Evolutionary conservation across 2,797 vertebrate genomes (phyloP).

Genomic region (Dipus sagitta): DNA sequence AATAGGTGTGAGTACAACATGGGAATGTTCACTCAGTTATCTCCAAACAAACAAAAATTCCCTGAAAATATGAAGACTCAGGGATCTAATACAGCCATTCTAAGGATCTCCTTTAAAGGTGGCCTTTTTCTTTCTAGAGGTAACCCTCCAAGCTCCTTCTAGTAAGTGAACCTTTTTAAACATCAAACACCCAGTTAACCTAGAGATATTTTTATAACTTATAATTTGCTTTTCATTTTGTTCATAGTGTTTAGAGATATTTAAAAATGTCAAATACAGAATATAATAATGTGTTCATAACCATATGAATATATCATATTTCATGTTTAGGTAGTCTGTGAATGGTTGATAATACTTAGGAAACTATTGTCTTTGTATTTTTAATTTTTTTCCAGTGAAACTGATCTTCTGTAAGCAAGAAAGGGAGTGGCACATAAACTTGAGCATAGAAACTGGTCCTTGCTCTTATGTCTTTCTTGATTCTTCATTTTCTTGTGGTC

Average conservation of each 20-base stretch:
- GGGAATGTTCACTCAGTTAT: neutral
- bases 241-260: neutral
- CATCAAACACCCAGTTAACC: neutral
- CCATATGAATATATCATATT: neutral
- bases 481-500: neutral
- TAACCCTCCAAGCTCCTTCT: neutral
- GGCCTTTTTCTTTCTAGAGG: neutral
- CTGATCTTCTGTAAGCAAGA: neutral
- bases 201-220: neutral
- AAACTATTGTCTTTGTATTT: neutral
- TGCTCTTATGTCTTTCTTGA: neutral
- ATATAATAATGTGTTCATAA: neutral
- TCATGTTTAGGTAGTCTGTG: neutral
- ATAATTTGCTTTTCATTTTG: conserved; percentile 42
- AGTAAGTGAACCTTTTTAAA: neutral
- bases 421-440: neutral
- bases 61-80: neutral
- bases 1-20: neutral
- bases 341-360: neutral
- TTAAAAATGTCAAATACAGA: neutral
- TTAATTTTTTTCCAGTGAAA: conserved; percentile 40
- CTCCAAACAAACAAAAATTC: neutral
- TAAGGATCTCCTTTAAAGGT: neutral
- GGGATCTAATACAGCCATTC: fast-evolving
- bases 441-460: neutral